phyloP scores from a whole-genome alignment of 2,888 invertebrate species.

The Catocala nupta region DNA sequence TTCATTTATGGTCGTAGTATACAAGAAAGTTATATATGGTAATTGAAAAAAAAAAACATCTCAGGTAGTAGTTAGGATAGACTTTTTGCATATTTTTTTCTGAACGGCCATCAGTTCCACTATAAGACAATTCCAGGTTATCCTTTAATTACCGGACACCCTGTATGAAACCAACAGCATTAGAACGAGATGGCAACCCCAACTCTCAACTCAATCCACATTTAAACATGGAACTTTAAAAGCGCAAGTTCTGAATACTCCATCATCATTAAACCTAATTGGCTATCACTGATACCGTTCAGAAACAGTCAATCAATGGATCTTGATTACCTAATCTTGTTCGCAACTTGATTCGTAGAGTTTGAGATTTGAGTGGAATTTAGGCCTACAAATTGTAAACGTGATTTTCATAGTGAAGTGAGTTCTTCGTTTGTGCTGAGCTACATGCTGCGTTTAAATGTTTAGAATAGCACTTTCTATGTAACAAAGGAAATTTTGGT shows the following conservation, averaged over 20 bases:
- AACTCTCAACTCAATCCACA: too few species aligned
- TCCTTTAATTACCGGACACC: too few species aligned
- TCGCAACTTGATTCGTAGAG: slow-evolving; percentile 5
- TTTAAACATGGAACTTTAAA: slow-evolving; percentile 3
- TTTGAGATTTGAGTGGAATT: slow-evolving; percentile 3
- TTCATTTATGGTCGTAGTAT: too few species aligned
- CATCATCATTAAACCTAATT: slow-evolving; percentile 6
- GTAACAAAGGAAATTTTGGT: too few species aligned
- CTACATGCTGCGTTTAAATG: background rate
- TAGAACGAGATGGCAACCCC: background rate
- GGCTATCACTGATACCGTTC: background rate
- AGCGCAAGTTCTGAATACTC: slow-evolving; percentile 6
- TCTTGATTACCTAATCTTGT: slow-evolving; percentile 14
- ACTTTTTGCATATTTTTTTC: too few species aligned
- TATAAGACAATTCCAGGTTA: too few species aligned
- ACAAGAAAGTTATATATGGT: too few species aligned
- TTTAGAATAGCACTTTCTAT: too few species aligned
- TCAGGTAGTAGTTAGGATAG: too few species aligned
- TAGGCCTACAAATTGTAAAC: background rate
- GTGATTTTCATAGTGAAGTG: slow-evolving; percentile 1
- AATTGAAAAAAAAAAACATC: too few species aligned
- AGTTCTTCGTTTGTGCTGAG: background rate
- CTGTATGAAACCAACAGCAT: too few species aligned
- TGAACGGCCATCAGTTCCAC: too few species aligned
- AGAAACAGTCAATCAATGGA: slow-evolving; percentile 10